A percentile compares a stretch with the other conserved stretches of the same genome.
These are phyloP conservation scores for Orestias chungarensis DNA, from an alignment of 2,797 vertebrate species.

Conservation along the genomic window DNA sequence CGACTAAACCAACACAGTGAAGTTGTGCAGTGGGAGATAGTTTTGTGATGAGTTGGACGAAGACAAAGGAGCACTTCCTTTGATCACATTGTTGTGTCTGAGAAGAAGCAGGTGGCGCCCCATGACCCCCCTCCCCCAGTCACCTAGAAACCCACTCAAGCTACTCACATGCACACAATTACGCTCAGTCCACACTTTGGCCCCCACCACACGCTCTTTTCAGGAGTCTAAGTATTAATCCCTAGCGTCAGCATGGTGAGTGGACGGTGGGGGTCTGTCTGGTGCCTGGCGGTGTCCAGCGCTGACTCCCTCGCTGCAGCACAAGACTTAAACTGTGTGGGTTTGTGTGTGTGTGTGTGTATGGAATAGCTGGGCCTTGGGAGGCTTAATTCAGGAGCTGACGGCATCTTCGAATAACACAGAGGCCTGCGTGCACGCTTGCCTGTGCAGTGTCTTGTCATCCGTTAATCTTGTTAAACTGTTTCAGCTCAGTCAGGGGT, in stretches of 20 bases:
- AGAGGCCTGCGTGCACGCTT: constrained; percentile 28
- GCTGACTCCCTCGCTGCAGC: constrained; percentile 71
- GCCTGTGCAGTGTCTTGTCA: constrained; percentile 61
- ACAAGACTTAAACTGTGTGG: constrained; percentile 31
- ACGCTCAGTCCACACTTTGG: constrained; percentile 18
- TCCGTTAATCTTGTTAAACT: constrained; percentile 77
- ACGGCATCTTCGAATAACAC: constrained; percentile 67
- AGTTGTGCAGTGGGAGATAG: not conserved
- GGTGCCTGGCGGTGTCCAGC: constrained; percentile 75
- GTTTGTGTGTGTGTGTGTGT: not conserved
- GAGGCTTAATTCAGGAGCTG: constrained; percentile 62
- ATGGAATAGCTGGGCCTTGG: not conserved
- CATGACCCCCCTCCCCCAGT: constrained; percentile 63
- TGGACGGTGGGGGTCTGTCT: constrained; percentile 76
- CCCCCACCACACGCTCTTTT: constrained; percentile 51
- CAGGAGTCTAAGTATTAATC: constrained; percentile 72
- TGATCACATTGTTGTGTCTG: constrained; percentile 67
- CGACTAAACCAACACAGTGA: not conserved
- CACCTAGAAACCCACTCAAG: constrained; percentile 46
- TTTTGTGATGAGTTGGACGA: constrained; percentile 24
- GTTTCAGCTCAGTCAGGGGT: constrained; percentile 74
- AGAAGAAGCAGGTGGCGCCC: constrained; percentile 78
- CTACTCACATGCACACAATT: constrained; percentile 26
- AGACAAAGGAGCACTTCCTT: constrained; percentile 34
- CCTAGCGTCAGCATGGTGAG: constrained; percentile 77